Evolutionary conservation across 2,888 invertebrate genomes (phyloP), one percentile per base, ranked within the genome.

Genomic region (Brachyptera risi): DNA sequence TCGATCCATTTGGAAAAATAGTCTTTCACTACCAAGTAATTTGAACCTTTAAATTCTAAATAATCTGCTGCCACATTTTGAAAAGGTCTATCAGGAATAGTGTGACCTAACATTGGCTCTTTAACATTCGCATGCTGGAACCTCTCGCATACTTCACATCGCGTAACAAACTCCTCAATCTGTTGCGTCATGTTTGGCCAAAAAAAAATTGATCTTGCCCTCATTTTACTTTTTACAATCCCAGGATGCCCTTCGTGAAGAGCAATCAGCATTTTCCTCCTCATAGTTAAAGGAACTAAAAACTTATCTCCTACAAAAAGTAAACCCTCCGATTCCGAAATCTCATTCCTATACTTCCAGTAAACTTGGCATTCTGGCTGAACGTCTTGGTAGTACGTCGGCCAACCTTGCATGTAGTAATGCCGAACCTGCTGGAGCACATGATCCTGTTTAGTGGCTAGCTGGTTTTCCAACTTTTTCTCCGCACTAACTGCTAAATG

Each of bases 51-150:
- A 60, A 65, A 67, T 59, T 71, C 68, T 42, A 68, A 65, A 63
- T 72, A 68, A 66, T 72, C 71, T 50, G 68, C 64, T 24, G 63
- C 68, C 27, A 73, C 59, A 60, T 70, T 70, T 38, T 68, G 44
- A 62, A 67, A 73, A 3, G 68, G 67, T 21, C 66, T 38, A n/a
- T 58, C 54, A 24, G 71, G 70, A 50, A 70, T 56, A 15, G 64
- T 47, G 61, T 71, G 68, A 42, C 59, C 56, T 4, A 67, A 54
- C 61, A 73, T 40, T 17, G 68, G 62, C 50, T 68, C 67, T 57
- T 67, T 4, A 67, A 54, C 61, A 73, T 40, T 17, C 67, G 62
- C n/a, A 26, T n/a, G 23, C 24, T 47, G 49, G 50, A 49, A 59
- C 15, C 35, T 49, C 23, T 59, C 49, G 17, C 59, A 59, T 13